Base-by-base conservation (phyloP, 2,888 invertebrate species). In the Orgyia antiqua region DNA sequence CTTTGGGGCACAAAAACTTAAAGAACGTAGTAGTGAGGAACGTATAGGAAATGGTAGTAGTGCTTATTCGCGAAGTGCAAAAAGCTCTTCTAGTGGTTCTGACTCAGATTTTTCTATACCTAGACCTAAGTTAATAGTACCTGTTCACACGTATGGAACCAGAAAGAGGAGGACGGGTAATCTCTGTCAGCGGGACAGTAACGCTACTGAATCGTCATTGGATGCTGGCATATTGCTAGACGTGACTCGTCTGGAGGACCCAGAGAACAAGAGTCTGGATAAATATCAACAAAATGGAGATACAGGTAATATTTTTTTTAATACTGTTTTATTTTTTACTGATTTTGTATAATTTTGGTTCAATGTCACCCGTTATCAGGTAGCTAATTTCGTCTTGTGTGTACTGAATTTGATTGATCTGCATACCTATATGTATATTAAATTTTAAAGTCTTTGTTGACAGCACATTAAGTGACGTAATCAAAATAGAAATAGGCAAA, bases 71-170 rank as follows among this genome's bases (percentile, higher is more conserved):
- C 63, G 77, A 50, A 86, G 86, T 79, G 78, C 84, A 29, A 86
- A 86, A 69, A 86, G 82, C 68, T 82, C 84, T 3, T 82, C 87
- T n/a, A 87, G 87, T 54, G 80, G 84, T 37, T 87, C 87, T 2
- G 89, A 89, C 53, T 90, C 89, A 34, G 93, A 92, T 58, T 95
- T 95, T 75, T 89, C 91, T 43, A 95, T 95, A 70, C 95, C 95
- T 3, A 87, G 95, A 55, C 95, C 95, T 17, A 92, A 94, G 61
- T 88, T 95, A 51, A 94, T 95, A 63, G 95, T 95, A 47, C 95
- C 95, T 31, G 93, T 95, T 40, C 95, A 95, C 80, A 94, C 95
- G 13, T 95, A 95, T 64, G 95, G 94, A 33, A 89, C 91, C 40
- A 88, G 94, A 45, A 92, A 92, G 60, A 87, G 95, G 41, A 88